Base-by-base conservation (phyloP, 1,140 invertebrate genomes). In the Drosophila nasuta region DNA sequence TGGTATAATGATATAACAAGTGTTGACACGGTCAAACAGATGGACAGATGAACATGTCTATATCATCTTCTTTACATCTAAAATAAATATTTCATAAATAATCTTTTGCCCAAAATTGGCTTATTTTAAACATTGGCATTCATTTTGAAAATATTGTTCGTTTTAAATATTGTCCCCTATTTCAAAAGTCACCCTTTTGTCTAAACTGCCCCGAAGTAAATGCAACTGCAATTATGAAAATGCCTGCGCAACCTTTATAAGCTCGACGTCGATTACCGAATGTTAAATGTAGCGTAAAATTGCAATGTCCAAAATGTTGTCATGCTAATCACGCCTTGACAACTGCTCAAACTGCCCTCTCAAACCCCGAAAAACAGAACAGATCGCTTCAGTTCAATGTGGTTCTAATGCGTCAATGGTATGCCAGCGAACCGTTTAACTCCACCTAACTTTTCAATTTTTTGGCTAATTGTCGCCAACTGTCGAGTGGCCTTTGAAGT, bases 271-370 rank as follows among this genome's bases (percentile, higher is more conserved):
- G 13, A 35, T 56, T 20, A 38, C 52, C 8, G 7, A 58, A 63
- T 75, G 83, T 80, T 82, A 65, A 87, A 87, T 87, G 77, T 69
- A 80, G 83, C 85, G 74, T 88, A 82, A 88, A 87, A 87, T 88
- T 78, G 80, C 79, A 71, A 70, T 70, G 81, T 51, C 58, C 62
- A 77, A 69, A 87, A 77, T 64, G 54, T 77, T 68, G 58, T 62
- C 72, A 67, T 75, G 59, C 64, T 77, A 83, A 79, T 86, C 64
- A 79, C 58, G 54, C 73, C 15, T 57, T 30, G 35, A 28, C n/a
- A n/a, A 56, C 5, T 64, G 35, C 35, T 46, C 1, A 4, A 30
- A 63, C 33, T 11, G 41, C 13, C 48, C 35, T 13, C 60, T 15
- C 60, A 7, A 17, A 25, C 20, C 20, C 3, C 20, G 20, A 25